Evolutionary conservation across 2,888 invertebrate genomes (phyloP), one percentile per base, ranked within the genome.

Genomic region (Metacarcinus magister): DNA sequence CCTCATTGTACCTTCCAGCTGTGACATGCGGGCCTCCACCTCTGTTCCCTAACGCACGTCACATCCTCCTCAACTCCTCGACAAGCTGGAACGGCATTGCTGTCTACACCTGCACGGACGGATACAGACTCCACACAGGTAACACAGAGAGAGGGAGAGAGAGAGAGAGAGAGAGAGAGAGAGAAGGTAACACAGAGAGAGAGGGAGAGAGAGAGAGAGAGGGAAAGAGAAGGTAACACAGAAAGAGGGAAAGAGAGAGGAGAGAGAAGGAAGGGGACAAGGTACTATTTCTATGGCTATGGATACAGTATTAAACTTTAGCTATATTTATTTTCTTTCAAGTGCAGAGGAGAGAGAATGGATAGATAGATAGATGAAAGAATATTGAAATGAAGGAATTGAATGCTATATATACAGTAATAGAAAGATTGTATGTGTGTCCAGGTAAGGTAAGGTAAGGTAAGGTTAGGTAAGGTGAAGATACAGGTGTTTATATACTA

Each of bases 1-100:
- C 60, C 60, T 23, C 23, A 23, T 23, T 2, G 19, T 19, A 8
- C 32, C 10, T 13, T 60, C 43, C 96, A 97, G 97, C 97, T 7
- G 97, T 97, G 46, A 97, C 97, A 7, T 97, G 97, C 91, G 97
- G 97, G 0, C 91, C 96, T 32, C 97, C 97, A 8, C 97, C 97
- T 16, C 87, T 82, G n/a, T 96, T 97, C n/a, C 95, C 96, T 2
- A 94, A 97, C 92, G 96, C 97, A 0, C 96, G 97, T 16, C 96
- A 97, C 89, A 97, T 97, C 16, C 97, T 97, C n/a, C 95, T 97
- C 4, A 97, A 97, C 96, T 96, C 97, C 43, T 97, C 97, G 4
- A 97, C 97, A 10, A 94, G 96, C 16, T 97, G 97, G 97, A 97
- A 97, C 46, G 97, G 97, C 32, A 96, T 97, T 13, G 97, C 97